phyloP scores from a whole-genome alignment of 1,140 invertebrate species.

The Drosophila busckii region DNA sequence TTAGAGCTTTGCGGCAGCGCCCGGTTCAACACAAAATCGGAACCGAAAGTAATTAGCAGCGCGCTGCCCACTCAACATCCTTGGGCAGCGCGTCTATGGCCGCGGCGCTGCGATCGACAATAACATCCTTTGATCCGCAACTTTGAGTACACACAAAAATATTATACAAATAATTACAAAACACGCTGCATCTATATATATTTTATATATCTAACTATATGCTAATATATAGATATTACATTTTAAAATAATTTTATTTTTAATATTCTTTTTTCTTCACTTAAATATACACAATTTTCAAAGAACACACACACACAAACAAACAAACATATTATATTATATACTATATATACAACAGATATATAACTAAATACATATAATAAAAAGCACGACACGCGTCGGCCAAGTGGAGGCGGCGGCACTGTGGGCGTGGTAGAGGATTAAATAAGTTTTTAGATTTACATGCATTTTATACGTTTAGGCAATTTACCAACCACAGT shows the following conservation, averaged over 20 bases:
- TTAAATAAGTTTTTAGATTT: slow-evolving; percentile 68
- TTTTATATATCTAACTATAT: slow-evolving; percentile 34
- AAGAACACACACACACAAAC: slow-evolving; percentile 18
- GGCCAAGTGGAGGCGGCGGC: neutral
- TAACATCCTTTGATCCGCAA: slow-evolving; percentile 30
- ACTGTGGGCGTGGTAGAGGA: slow-evolving; percentile 30
- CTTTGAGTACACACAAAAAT: slow-evolving; percentile 22
- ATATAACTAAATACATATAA: slow-evolving; percentile 9
- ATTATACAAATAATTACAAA: slow-evolving; percentile 60
- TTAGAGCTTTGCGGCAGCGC: slow-evolving; percentile 33
- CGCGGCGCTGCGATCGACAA: too few relatives aligned
- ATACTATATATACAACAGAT: slow-evolving; percentile 20
- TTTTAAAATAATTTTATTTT: slow-evolving; percentile 26
- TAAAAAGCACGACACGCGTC: neutral
- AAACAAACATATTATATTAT: slow-evolving; percentile 12
- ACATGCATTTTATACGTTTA: slow-evolving; percentile 69
- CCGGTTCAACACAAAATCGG: too few relatives aligned
- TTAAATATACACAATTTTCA: slow-evolving; percentile 36
- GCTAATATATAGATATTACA: slow-evolving; percentile 27
- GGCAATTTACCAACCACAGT: slow-evolving; percentile 26
- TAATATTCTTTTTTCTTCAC: slow-evolving; percentile 29
- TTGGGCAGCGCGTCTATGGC: too few relatives aligned
- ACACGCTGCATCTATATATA: slow-evolving; percentile 37
- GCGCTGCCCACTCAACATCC: too few relatives aligned
- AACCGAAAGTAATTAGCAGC: too few relatives aligned